phyloP scores from a whole-genome alignment of 1,140 invertebrate genomes.

The Brachystomella parvula region DNA sequence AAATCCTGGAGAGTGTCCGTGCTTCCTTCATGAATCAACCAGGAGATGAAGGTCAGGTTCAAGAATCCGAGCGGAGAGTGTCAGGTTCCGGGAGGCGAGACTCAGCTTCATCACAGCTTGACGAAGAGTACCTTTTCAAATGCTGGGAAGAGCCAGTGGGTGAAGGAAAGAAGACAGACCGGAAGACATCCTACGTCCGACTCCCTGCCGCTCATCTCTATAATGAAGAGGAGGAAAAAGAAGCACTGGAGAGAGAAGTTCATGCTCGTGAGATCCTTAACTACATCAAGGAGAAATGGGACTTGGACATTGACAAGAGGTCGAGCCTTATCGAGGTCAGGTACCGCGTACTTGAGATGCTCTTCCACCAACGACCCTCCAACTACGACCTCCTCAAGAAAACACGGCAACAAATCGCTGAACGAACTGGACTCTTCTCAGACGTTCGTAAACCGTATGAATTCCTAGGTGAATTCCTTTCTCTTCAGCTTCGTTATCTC shows the following conservation, averaged over 20 bases:
- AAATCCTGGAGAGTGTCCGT: no score
- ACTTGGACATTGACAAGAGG: conserved; percentile 18
- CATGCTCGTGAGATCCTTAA: conserved; percentile 21
- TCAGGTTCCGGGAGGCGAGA: no score
- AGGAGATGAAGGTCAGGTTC: no score
- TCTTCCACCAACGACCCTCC: conserved; percentile 1
- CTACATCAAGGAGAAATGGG: conserved; percentile 30
- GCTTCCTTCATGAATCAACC: no score
- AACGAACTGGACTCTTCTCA: conserved; percentile 24
- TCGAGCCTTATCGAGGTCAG: conserved; percentile 14
- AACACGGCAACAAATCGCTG: conserved; percentile 16
- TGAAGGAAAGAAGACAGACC: neutral
- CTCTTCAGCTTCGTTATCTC: no score
- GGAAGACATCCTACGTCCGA: neutral
- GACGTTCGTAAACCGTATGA: conserved; percentile 16
- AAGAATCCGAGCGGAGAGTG: no score
- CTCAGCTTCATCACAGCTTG: no score
- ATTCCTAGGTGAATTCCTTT: conserved; percentile 10
- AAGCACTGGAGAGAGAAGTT: conserved; percentile 12
- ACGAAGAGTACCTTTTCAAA: no score
- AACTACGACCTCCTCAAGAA: conserved; percentile 9
- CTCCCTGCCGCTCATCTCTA: neutral
- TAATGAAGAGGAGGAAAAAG: neutral
- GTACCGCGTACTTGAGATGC: neutral
- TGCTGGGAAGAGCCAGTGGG: neutral